Conservation (phyloP, 1,140 invertebrate species). For the Vanessa atalanta region DNA sequence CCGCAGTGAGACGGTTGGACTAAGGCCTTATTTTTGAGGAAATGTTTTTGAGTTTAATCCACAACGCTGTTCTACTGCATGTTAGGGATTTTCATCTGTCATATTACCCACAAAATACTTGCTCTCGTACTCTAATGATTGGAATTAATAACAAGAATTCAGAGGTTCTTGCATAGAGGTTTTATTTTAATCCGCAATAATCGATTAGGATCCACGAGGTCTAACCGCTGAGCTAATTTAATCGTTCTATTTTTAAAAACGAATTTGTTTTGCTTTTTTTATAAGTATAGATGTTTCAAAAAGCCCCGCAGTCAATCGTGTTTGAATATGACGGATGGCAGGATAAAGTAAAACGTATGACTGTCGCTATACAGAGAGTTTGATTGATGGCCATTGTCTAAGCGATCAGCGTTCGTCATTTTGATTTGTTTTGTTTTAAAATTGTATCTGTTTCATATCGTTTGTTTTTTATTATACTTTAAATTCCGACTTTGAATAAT, state of each 20-base stretch:
- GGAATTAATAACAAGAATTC: too few species aligned
- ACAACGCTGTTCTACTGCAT: too few species aligned
- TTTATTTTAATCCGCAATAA: too few species aligned
- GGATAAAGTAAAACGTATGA: constrained; percentile 35
- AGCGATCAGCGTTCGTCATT: constrained; percentile 29
- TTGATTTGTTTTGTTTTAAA: constrained; percentile 23
- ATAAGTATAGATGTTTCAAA: constrained; percentile 1
- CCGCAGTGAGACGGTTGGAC: too few species aligned
- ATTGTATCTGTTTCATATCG: background rate
- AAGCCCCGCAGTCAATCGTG: background rate
- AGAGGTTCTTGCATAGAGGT: too few species aligned
- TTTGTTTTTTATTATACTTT: background rate
- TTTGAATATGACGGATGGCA: constrained; percentile 30
- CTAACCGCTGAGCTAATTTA: background rate
- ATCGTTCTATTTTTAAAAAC: background rate
- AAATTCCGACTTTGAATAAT: background rate
- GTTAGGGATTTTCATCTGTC: too few species aligned
- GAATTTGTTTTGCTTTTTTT: background rate
- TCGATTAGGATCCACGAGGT: background rate
- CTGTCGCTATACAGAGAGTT: constrained; percentile 10
- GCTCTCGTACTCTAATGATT: too few species aligned
- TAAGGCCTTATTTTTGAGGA: too few species aligned
- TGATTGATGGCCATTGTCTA: constrained; percentile 32
- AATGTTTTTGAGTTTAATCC: too few species aligned
- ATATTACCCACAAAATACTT: too few species aligned